A percentile compares a stretch with the other conserved stretches of the same genome.
These are phyloP conservation scores for Archaeoteleia sp. DNA, from an alignment of 2,888 invertebrate species.

Conservation along the genomic window DNA sequence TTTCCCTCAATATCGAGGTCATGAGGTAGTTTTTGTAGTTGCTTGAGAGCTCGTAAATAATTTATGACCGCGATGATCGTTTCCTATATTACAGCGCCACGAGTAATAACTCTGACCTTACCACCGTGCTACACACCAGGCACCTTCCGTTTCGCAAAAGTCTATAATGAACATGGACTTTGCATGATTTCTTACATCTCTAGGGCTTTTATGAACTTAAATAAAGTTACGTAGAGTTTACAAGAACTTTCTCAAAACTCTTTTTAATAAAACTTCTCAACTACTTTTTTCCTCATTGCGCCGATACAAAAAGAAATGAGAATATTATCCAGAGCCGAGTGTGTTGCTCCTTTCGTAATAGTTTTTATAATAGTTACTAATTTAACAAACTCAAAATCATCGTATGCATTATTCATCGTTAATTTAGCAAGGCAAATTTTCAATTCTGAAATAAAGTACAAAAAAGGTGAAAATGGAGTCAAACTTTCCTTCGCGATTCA, in stretches of 20 bases:
- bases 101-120: conserved; percentile 39
- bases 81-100: conserved; percentile 33
- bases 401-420: background rate
- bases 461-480: no score
- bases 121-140: conserved; percentile 11
- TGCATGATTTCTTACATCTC: conserved; percentile 51
- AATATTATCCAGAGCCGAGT: conserved; percentile 18
- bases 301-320: conserved; percentile 33
- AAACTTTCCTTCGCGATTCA: no score
- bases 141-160: conserved; percentile 25
- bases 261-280: conserved; percentile 43
- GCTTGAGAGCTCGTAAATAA: conserved; percentile 44
- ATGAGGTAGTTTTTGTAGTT: conserved; percentile 34
- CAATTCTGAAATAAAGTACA: background rate
- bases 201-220: conserved; percentile 48
- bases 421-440: background rate
- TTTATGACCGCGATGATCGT: conserved; percentile 47
- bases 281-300: conserved; percentile 36
- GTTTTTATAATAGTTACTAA: conserved; percentile 29
- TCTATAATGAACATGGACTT: conserved; percentile 51
- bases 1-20: conserved; percentile 15
- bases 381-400: conserved; percentile 9
- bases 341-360: conserved; percentile 25
- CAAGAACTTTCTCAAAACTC: conserved; percentile 40
- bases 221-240: conserved; percentile 47